Conservation (phyloP, 2,113 vertebrate species). For the Nansenia antarctica region DNA sequence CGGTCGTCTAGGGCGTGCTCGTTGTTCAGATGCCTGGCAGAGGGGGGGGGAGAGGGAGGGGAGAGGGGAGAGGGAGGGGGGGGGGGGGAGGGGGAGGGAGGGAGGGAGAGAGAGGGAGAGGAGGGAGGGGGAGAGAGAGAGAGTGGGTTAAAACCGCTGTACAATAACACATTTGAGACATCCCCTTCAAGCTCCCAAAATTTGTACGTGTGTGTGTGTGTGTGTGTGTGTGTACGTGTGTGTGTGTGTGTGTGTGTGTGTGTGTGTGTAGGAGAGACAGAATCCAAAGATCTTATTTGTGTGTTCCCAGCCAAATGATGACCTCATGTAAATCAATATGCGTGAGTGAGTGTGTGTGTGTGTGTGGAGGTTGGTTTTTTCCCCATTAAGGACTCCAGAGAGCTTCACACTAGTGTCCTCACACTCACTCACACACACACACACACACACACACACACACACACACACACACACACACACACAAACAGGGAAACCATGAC, state of each 20-base stretch:
- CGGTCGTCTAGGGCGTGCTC: constrained; percentile 98
- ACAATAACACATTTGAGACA: too few relatives aligned
- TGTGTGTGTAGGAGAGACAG: not conserved
- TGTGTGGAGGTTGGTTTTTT: not conserved
- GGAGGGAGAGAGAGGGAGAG: not conserved
- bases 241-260: constrained; percentile 21
- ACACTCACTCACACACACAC: not conserved
- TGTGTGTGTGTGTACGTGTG: constrained; percentile 36
- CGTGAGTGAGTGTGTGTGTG: not conserved
- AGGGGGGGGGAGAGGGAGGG: not conserved
- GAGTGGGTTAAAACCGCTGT: not conserved
- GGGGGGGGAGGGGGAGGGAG: not conserved
- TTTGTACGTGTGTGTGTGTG: not conserved
- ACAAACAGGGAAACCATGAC: not conserved
- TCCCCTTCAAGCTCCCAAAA: too few relatives aligned
- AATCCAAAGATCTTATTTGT: constrained; percentile 1
- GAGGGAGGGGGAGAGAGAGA: not conserved
- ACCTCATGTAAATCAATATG: constrained; percentile 19
- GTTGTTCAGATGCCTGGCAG: constrained; percentile 93
- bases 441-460: not conserved
- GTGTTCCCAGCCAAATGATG: not conserved
- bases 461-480: not conserved
- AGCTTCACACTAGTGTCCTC: not conserved
- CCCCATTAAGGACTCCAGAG: not conserved
- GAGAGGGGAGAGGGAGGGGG: not conserved